Base-by-base conservation (phyloP, 1,140 invertebrate genomes). In the Oscheius sp. region DNA sequence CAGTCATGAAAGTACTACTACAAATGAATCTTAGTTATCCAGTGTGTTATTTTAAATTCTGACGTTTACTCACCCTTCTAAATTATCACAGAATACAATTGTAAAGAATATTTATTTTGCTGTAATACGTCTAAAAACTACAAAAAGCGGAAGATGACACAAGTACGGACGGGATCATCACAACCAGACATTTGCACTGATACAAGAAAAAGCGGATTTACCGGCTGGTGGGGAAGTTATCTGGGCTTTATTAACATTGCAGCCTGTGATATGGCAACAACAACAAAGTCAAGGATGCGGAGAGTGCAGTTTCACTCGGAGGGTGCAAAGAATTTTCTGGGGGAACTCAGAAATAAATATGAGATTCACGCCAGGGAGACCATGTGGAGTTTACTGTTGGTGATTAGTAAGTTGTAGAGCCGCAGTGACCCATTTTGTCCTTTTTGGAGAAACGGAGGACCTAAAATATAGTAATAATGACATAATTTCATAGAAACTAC, bases 381-480 rank as follows among this genome's bases (percentile, higher is more conserved):
- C 7, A 26, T 13, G 49, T 20, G 7, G 23, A 23, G 49, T n/a
- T n/a, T n/a, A 55, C 49, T 26, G 23, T 7, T 13, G 49, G 28
- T 20, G 28, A 15, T 55, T 55, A 55, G 23, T 55, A 55, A 4
- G 7, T 23, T 15, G 7, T 55, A n/a, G n/a, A n/a, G 15, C 49
- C 49, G 28, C 69, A 71, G 7, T 71, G 62, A 42, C 69, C 69
- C 23, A 71, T 59, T 64, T 71, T 71, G 61, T 71, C 69, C 31
- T 65, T 63, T 42, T 71, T 71, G 2, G 59, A 63, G 61, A 71
- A 71, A 28, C 69, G 69, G 13, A 71, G 67, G 2, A 68, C 67
- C 67, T 68, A 1, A 23, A 36, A 7, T 35, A 4, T 20, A 31
- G 62, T 3, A 32, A 29, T 36, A 2, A 35, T 2, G 2, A 64